These are phyloP conservation scores for Fratercula arctica DNA, from an alignment of 2,797 vertebrate species.

Conservation along the genomic window DNA sequence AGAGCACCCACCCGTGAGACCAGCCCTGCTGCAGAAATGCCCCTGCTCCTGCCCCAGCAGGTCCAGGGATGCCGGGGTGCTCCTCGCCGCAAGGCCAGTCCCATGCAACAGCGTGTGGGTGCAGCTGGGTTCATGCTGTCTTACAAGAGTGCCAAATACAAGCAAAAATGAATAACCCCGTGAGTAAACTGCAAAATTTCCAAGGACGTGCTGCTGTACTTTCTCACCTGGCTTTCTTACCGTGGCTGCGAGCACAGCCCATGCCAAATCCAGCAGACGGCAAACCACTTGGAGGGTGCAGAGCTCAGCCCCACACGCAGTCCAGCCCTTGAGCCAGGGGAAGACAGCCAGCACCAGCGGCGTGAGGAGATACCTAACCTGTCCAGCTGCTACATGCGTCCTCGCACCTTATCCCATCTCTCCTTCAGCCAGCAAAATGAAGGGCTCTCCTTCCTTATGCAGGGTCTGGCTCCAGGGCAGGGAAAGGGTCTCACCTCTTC, in stretches of 20 bases:
- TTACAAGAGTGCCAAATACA: too few relatives aligned
- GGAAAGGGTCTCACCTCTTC: not conserved
- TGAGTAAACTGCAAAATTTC: not conserved
- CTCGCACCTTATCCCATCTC: not conserved
- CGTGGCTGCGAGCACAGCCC: fast-evolving
- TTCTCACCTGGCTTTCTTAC: fast-evolving
- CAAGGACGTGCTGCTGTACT: not conserved
- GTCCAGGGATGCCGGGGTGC: fast-evolving
- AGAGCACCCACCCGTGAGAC: not conserved
- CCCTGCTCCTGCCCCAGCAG: not conserved
- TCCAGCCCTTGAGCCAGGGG: not conserved
- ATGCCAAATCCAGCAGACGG: fast-evolving
- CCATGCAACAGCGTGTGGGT: not conserved
- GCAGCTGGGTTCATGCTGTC: fast-evolving
- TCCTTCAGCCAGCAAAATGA: fast-evolving
- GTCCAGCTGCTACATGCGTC: fast-evolving
- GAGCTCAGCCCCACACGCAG: not conserved
- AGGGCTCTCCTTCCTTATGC: not conserved
- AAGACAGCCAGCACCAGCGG: not conserved
- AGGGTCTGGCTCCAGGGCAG: not conserved
- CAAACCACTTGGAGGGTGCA: not conserved
- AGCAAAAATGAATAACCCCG: not conserved
- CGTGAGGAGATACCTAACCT: not conserved
- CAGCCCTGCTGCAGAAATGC: not conserved
- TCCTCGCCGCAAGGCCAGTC: too few relatives aligned